Conservation (phyloP, 2,888 invertebrate species). For the Drosophila robusta region DNA sequence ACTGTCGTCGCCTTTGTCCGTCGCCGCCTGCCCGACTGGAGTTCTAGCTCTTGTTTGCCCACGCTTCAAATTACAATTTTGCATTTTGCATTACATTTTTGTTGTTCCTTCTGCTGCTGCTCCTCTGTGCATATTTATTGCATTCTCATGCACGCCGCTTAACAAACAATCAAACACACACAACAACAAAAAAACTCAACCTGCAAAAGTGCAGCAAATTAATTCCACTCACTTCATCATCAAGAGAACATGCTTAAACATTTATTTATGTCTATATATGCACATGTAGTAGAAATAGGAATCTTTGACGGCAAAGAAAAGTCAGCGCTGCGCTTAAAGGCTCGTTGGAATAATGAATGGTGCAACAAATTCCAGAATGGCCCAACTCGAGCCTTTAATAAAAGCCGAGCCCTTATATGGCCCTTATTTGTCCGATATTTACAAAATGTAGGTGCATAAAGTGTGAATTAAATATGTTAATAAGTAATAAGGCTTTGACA, state of each 20-base stretch:
- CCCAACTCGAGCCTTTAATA: no score
- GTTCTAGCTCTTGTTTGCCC: conserved; percentile 24
- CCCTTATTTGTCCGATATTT: no score
- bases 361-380: no score
- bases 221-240: conserved; percentile 49
- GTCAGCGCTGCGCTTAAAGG: neutral
- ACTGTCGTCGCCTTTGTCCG: conserved; percentile 43
- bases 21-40: conserved; percentile 12
- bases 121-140: conserved; percentile 59
- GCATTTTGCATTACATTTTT: conserved; percentile 35
- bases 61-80: conserved; percentile 52
- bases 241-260: neutral
- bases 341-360: neutral
- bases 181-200: conserved; percentile 8
- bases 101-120: conserved; percentile 3
- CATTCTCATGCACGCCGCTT: conserved; percentile 46
- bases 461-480: conserved; percentile 28
- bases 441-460: neutral
- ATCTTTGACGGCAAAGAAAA: conserved; percentile 5
- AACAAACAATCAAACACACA: conserved; percentile 5
- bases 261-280: neutral
- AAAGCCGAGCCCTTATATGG: no score
- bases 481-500: conserved; percentile 43
- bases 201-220: conserved; percentile 50
- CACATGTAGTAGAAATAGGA: neutral